Evolutionary conservation across 1,140 invertebrate species (phyloP).

Genomic region (Tetranychus urticae): DNA sequence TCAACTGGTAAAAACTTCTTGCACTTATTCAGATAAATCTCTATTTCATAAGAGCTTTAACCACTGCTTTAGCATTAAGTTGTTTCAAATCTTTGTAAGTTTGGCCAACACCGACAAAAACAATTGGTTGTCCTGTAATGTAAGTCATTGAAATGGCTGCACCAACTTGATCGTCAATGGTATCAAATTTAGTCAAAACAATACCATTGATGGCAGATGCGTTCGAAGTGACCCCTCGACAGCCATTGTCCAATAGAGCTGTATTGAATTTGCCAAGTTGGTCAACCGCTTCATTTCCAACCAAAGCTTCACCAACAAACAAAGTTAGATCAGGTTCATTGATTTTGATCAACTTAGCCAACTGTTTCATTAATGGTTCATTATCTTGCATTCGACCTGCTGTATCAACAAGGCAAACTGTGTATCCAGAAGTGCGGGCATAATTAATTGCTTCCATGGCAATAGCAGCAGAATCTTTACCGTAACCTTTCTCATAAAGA

Average conservation of each 20-base stretch:
- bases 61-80: slow-evolving; percentile 87
- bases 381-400: slow-evolving; percentile 99
- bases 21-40: neutral
- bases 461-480: slow-evolving; percentile 93
- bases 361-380: slow-evolving; percentile 86
- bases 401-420: slow-evolving; percentile 88
- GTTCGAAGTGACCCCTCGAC: neutral
- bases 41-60: slow-evolving; percentile 57
- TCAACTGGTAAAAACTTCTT: neutral
- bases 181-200: slow-evolving; percentile 36
- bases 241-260: slow-evolving; percentile 32
- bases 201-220: slow-evolving; percentile 30
- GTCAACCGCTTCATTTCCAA: slow-evolving; percentile 99
- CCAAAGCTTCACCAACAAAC: slow-evolving; percentile 95
- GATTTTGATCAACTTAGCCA: slow-evolving; percentile 64
- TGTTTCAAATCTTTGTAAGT: slow-evolving; percentile 94
- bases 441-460: slow-evolving; percentile 86
- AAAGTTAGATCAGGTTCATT: slow-evolving; percentile 93
- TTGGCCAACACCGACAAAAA: slow-evolving; percentile 97
- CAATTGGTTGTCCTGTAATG: slow-evolving; percentile 96
- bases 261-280: slow-evolving; percentile 97
- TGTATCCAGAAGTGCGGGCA: slow-evolving; percentile 44
- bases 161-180: slow-evolving; percentile 47
- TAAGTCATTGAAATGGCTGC: slow-evolving; percentile 99
- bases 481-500: slow-evolving; percentile 79